phyloP scores from a whole-genome alignment of 2,888 invertebrate genomes.

The Elysia crispata region DNA sequence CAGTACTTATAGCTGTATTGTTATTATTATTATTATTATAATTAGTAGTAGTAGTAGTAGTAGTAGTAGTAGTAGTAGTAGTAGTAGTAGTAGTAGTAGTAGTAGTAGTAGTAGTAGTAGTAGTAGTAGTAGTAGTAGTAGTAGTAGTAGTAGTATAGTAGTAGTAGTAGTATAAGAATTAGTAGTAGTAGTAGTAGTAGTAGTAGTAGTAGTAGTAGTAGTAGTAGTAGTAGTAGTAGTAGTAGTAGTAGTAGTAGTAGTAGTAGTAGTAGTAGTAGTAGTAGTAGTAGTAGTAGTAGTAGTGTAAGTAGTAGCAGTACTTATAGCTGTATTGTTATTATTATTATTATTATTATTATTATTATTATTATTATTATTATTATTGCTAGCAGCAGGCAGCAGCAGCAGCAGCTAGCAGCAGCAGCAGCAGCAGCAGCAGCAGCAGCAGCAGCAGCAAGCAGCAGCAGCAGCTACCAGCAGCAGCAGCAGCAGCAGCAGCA shows the following conservation, averaged over 20 bases:
- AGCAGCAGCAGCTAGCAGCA: background rate
- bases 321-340: background rate
- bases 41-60: no score
- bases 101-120: background rate
- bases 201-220: background rate
- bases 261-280: background rate
- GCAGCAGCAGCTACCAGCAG: no score
- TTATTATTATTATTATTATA: background rate
- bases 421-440: background rate
- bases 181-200: no score
- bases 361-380: conserved; percentile 9
- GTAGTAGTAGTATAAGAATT: no score
- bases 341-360: conserved; percentile 9
- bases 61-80: background rate
- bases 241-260: background rate
- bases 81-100: background rate
- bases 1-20: no score
- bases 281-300: no score
- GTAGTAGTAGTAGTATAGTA: no score
- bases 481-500: no score
- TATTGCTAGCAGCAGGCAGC: no score
- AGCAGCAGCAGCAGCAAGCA: no score
- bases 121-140: no score
- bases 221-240: background rate
- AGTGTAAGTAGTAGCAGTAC: no score